Conservation (phyloP, 2,113 vertebrate genomes). For the Myodes glareolus region DNA sequence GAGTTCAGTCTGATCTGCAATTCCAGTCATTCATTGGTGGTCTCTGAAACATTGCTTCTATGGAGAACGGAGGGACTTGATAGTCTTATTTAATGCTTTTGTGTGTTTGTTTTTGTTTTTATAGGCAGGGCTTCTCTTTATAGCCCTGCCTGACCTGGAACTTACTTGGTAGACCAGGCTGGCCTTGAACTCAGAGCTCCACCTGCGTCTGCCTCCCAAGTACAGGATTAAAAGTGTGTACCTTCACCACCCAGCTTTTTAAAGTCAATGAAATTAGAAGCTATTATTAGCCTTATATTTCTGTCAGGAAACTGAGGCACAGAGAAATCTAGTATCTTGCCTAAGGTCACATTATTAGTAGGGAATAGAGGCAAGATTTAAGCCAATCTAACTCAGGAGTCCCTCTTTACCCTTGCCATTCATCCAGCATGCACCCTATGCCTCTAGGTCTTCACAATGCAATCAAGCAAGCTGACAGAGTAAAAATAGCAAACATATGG, state of each 20-base stretch:
- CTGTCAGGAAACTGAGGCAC: neutral
- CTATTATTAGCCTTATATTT: neutral
- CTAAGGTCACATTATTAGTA: neutral
- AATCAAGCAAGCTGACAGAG: neutral
- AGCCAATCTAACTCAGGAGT: neutral
- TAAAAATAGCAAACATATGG: neutral
- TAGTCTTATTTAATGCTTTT: neutral
- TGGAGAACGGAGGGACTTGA: neutral
- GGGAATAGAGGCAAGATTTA: neutral
- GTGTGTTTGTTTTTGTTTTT: neutral
- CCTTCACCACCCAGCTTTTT: neutral
- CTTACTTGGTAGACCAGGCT: neutral
- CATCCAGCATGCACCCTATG: fast-evolving
- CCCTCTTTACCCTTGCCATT: fast-evolving
- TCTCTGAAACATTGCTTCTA: neutral
- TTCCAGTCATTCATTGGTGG: neutral
- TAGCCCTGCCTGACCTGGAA: neutral
- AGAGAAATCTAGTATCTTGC: neutral
- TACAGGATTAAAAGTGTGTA: fast-evolving
- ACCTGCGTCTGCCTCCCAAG: neutral
- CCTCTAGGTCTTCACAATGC: neutral
- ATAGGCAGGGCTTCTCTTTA: neutral
- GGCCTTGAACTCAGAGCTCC: neutral
- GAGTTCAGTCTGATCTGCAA: neutral
- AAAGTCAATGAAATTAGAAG: neutral